phyloP scores from a whole-genome alignment of 2,888 invertebrate genomes.

The Drosophila basisetae region DNA sequence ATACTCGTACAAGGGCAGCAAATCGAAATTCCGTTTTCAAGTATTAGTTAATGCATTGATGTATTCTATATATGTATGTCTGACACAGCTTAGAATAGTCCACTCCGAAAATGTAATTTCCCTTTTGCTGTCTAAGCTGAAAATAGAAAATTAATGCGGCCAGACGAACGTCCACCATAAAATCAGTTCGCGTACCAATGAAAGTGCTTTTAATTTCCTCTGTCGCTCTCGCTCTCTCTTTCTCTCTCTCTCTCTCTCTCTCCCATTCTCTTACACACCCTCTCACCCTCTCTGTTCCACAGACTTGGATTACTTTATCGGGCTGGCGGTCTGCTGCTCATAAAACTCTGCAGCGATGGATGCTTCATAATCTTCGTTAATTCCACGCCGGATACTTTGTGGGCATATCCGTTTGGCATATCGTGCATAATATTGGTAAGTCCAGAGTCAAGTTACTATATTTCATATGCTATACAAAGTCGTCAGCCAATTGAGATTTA shows the following conservation, averaged over 20 bases:
- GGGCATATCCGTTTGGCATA: conserved; percentile 87
- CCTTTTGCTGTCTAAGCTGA: conserved; percentile 52
- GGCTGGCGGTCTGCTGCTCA: conserved; percentile 87
- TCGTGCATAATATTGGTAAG: conserved; percentile 88
- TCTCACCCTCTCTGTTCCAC: conserved; percentile 25
- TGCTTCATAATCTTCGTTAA: conserved; percentile 89
- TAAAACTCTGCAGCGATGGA: conserved; percentile 87
- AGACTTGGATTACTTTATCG: conserved; percentile 88
- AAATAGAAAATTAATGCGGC: conserved; percentile 30
- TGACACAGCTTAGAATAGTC: conserved; percentile 1
- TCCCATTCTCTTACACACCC: neutral
- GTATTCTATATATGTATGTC: conserved; percentile 13
- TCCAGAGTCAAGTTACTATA: conserved; percentile 43
- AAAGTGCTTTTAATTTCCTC: conserved; percentile 53
- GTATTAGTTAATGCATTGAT: conserved; percentile 17
- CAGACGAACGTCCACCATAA: conserved; percentile 41
- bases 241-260: neutral
- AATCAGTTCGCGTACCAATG: conserved; percentile 28
- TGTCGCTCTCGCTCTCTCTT: conserved; percentile 1
- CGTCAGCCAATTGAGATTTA: conserved; percentile 29
- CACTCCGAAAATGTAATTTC: conserved; percentile 48
- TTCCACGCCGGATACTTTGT: conserved; percentile 87
- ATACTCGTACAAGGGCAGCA: neutral
- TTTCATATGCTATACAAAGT: neutral
- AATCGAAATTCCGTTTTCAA: conserved; percentile 13